Evolutionary conservation across 2,797 vertebrate species (phyloP).

Genomic region (Sebastes kiyomatsui): DNA sequence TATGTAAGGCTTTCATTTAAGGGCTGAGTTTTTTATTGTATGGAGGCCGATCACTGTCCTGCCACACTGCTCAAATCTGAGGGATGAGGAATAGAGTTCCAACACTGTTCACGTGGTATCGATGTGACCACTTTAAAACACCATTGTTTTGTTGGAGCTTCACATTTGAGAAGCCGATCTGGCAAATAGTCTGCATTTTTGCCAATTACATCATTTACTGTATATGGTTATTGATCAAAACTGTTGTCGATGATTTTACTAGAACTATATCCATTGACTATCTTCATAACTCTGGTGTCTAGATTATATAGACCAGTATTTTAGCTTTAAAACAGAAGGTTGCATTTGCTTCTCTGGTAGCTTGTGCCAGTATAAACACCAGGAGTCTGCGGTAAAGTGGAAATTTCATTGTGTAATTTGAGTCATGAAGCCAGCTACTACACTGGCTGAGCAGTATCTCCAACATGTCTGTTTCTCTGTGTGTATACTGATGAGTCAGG

Average conservation of each 20-base stretch:
- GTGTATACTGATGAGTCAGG: constrained; percentile 31
- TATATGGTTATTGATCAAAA: too few species aligned
- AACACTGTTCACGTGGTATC: too few species aligned
- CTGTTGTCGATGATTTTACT: background rate
- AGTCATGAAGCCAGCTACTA: constrained; percentile 15
- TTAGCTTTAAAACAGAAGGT: background rate
- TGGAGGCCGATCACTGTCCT: background rate
- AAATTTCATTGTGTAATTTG: background rate
- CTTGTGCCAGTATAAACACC: background rate
- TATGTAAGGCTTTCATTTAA: background rate
- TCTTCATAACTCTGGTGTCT: background rate
- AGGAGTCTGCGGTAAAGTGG: background rate
- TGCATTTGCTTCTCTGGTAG: background rate
- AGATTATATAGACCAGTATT: background rate
- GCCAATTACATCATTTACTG: background rate
- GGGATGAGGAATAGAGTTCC: too few species aligned
- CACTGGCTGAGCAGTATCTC: background rate
- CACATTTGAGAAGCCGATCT: background rate
- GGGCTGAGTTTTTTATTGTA: background rate
- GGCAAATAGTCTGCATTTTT: background rate
- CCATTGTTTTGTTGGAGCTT: background rate
- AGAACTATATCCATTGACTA: background rate
- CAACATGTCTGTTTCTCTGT: constrained; percentile 2
- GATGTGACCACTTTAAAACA: too few species aligned
- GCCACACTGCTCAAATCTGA: background rate